Conservation (phyloP, 2,888 invertebrate species). For the Melinaea marsaeus region DNA sequence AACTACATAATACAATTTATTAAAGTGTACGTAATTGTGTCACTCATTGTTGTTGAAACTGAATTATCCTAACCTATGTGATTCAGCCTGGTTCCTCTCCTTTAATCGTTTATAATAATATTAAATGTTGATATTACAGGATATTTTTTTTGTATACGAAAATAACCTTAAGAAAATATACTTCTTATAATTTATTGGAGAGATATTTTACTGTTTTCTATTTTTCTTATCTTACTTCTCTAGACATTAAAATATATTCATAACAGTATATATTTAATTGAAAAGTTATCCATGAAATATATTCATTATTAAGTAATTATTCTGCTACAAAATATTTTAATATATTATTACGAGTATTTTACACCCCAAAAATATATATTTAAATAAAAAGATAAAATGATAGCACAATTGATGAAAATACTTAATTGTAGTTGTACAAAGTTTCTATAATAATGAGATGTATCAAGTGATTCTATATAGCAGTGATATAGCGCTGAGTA, state of each 20-base stretch:
- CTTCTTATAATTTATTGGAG: not conserved
- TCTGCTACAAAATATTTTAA: no score
- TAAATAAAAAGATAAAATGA: no score
- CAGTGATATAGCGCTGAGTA: slow-evolving; percentile 31
- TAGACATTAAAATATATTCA: no score
- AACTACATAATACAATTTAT: no score
- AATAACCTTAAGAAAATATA: not conserved
- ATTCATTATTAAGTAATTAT: no score
- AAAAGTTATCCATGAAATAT: no score
- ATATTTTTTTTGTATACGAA: not conserved
- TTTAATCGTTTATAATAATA: slow-evolving; percentile 1
- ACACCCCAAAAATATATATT: no score
- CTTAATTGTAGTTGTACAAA: not conserved
- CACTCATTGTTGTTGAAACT: not conserved
- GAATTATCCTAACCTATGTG: slow-evolving; percentile 5
- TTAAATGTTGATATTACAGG: slow-evolving; percentile 5
- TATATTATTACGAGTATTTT: no score
- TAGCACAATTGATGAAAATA: no score
- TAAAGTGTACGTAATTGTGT: no score
- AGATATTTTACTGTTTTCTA: not conserved
- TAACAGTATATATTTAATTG: no score
- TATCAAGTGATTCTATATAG: slow-evolving; percentile 25
- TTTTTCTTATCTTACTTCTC: no score
- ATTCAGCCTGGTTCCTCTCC: not conserved
- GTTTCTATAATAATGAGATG: not conserved